Conservation (phyloP, 1,140 invertebrate genomes). For the Pseudomyrmex cubaensis region DNA sequence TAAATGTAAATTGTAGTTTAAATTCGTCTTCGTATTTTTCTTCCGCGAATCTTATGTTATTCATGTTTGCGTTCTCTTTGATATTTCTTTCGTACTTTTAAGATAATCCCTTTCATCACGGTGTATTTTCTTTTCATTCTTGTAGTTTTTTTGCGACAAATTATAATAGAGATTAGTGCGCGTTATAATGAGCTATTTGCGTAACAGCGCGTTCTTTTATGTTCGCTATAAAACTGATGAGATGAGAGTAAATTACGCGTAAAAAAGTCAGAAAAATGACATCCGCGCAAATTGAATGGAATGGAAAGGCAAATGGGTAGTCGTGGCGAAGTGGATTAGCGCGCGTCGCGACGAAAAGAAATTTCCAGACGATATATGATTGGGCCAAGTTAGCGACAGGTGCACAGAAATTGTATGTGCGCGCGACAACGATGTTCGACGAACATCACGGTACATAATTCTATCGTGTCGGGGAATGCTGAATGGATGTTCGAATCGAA, state of each 20-base stretch:
- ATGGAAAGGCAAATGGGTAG: slow-evolving; percentile 27
- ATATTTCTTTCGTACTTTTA: not conserved
- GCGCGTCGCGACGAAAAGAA: slow-evolving; percentile 31
- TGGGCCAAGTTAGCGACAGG: slow-evolving; percentile 33
- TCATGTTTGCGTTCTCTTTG: not conserved
- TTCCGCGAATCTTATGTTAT: too few species aligned
- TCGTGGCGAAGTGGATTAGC: not conserved
- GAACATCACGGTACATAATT: slow-evolving; percentile 41
- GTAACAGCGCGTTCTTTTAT: not conserved
- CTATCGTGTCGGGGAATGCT: slow-evolving; percentile 28
- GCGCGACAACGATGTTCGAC: slow-evolving; percentile 44
- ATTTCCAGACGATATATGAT: slow-evolving; percentile 34
- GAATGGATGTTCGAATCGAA: slow-evolving; percentile 55
- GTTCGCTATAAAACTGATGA: not conserved
- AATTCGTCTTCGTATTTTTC: not conserved
- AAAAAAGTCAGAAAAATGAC: slow-evolving; percentile 6
- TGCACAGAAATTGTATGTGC: slow-evolving; percentile 48
- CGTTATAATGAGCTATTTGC: too few species aligned
- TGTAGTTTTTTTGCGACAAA: too few species aligned
- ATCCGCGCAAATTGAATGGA: slow-evolving; percentile 6
- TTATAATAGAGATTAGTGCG: too few species aligned
- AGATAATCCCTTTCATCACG: not conserved
- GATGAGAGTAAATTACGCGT: not conserved
- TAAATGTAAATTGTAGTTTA: not conserved
- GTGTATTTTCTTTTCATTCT: too few species aligned